Percentiles rank a stretch among this genome's conserved stretches.
phyloP scores from a whole-genome alignment of 2,113 vertebrate species.

The Phaethon lepturus region DNA sequence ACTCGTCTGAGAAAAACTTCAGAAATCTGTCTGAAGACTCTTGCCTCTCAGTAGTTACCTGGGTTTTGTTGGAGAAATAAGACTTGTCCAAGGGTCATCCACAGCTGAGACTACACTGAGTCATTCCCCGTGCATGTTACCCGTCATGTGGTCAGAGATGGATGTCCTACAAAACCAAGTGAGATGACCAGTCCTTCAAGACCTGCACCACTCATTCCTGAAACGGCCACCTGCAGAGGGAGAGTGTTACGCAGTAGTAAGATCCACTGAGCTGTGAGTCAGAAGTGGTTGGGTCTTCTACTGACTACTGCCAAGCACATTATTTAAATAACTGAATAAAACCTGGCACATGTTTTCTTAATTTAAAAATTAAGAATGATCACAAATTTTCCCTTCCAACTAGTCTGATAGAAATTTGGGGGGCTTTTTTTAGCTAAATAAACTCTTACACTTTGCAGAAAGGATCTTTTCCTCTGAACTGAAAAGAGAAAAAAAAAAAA shows the following conservation, averaged over 20 bases:
- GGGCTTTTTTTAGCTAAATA: neutral
- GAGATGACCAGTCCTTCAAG: neutral
- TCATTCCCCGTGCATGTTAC: neutral
- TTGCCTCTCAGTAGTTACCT: neutral
- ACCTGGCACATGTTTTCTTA: neutral
- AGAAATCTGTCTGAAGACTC: neutral
- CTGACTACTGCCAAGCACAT: neutral
- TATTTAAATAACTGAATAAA: neutral
- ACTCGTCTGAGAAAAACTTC: neutral
- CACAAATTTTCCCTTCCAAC: neutral
- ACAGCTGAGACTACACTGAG: neutral
- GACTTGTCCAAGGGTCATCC: neutral
- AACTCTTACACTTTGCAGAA: neutral
- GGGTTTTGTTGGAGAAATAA: neutral
- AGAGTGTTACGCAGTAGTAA: neutral
- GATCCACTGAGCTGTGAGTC: neutral
- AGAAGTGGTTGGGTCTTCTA: neutral
- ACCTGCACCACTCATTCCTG: neutral
- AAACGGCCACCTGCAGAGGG: neutral
- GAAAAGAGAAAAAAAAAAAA: neutral
- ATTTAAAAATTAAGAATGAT: neutral
- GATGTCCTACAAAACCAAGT: neutral
- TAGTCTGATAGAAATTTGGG: neutral
- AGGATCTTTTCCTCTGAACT: neutral
- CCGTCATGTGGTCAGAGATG: neutral